Evolutionary conservation across 1,140 invertebrate genomes (phyloP).

Genomic region (Cecropterus lyciades): DNA sequence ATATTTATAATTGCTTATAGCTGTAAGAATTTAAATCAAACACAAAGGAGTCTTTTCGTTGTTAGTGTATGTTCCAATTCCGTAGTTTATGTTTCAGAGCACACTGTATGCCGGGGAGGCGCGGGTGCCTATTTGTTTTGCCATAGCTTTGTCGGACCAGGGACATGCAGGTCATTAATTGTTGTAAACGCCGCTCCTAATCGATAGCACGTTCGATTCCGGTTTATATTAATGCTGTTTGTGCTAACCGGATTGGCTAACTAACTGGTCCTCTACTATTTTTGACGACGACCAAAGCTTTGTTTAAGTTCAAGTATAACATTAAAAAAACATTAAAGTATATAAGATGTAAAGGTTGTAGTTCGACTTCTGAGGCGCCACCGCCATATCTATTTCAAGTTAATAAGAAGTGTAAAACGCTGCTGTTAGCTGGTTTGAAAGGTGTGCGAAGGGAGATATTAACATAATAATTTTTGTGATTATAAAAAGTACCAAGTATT

Average conservation of each 20-base stretch:
- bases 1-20: too few species aligned
- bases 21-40: neutral
- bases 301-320: neutral
- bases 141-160: constrained; percentile 81
- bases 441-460: too few species aligned
- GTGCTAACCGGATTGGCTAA: constrained; percentile 59
- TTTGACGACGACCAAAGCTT: constrained; percentile 7
- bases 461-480: too few species aligned
- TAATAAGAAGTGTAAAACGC: too few species aligned
- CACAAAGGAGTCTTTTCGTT: neutral
- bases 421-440: too few species aligned
- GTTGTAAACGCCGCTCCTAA: constrained; percentile 82
- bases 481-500: too few species aligned
- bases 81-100: constrained; percentile 34
- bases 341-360: too few species aligned
- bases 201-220: constrained; percentile 82
- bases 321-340: too few species aligned
- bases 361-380: too few species aligned
- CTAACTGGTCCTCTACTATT: constrained; percentile 56
- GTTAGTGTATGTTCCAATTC: neutral
- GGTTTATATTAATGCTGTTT: constrained; percentile 84
- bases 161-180: constrained; percentile 84
- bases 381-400: too few species aligned
- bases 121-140: constrained; percentile 81
- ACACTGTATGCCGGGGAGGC: constrained; percentile 62